These are phyloP conservation scores for Magallana ariakensis DNA, from an alignment of 1,140 invertebrate genomes.

Conservation along the genomic window DNA sequence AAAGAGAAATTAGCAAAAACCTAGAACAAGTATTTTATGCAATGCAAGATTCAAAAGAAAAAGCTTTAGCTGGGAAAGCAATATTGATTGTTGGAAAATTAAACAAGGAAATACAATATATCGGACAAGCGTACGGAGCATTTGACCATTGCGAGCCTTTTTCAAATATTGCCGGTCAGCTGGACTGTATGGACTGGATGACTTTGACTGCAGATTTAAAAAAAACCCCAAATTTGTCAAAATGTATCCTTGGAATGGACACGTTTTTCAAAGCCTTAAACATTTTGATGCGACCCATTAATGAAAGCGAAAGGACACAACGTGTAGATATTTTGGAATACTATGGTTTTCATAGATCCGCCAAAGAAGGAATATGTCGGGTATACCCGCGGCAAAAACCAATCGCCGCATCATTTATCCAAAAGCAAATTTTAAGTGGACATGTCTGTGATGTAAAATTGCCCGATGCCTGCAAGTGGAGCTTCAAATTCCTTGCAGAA, in stretches of 20 bases:
- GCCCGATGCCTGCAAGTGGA: too few relatives aligned
- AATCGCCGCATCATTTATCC: not conserved
- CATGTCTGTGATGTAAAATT: not conserved
- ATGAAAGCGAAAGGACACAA: not conserved
- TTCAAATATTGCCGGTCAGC: not conserved
- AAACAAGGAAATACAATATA: not conserved
- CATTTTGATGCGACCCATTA: not conserved
- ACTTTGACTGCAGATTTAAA: not conserved
- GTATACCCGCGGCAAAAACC: not conserved
- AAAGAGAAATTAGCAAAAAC: not conserved
- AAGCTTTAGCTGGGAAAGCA: not conserved
- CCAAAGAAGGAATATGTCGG: not conserved
- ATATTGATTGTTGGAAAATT: not conserved
- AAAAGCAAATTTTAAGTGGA: not conserved
- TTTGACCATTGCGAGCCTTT: not conserved
- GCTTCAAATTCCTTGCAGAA: not conserved
- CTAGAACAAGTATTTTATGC: not conserved
- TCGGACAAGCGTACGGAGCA: not conserved
- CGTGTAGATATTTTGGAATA: not conserved
- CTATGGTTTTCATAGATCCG: not conserved
- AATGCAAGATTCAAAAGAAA: constrained; percentile 13
- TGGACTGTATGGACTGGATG: constrained; percentile 39
- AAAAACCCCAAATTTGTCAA: not conserved
- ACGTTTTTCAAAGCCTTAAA: constrained; percentile 7
- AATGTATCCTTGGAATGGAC: constrained; percentile 11